These are phyloP conservation scores for Parascotia fuliginaria DNA, from an alignment of 2,888 invertebrate genomes.

Conservation along the genomic window DNA sequence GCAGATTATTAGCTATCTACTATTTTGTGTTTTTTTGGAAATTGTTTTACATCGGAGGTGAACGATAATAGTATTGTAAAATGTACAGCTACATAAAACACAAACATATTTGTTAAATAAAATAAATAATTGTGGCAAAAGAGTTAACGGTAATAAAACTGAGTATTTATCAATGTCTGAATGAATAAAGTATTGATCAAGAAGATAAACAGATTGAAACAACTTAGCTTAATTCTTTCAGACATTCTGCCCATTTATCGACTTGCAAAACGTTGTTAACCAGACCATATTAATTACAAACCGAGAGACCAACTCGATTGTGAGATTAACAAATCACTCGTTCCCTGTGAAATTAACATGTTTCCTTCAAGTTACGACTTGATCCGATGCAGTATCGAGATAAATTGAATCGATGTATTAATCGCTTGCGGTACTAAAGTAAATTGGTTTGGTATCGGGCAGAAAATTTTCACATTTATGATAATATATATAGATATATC, in stretches of 20 bases:
- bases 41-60: too few relatives aligned
- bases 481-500: too few relatives aligned
- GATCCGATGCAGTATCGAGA: slow-evolving; percentile 36
- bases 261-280: slow-evolving; percentile 35
- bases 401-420: slow-evolving; percentile 43
- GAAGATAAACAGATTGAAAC: slow-evolving; percentile 9
- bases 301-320: slow-evolving; percentile 45
- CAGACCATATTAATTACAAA: slow-evolving; percentile 47
- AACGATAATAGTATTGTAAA: too few relatives aligned
- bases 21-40: not conserved
- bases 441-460: slow-evolving; percentile 14
- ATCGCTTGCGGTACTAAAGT: slow-evolving; percentile 23
- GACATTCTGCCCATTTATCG: slow-evolving; percentile 29
- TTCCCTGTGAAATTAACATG: slow-evolving; percentile 51
- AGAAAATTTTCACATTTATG: not conserved
- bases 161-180: not conserved
- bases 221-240: slow-evolving; percentile 19
- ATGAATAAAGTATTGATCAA: not conserved
- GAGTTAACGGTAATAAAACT: not conserved
- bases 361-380: slow-evolving; percentile 37
- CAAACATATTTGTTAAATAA: not conserved
- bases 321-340: slow-evolving; percentile 57
- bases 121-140: not conserved
- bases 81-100: too few relatives aligned
- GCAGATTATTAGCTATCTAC: not conserved